phyloP scores from a whole-genome alignment of 2,888 invertebrate genomes.

The Tenthredo amoena region DNA sequence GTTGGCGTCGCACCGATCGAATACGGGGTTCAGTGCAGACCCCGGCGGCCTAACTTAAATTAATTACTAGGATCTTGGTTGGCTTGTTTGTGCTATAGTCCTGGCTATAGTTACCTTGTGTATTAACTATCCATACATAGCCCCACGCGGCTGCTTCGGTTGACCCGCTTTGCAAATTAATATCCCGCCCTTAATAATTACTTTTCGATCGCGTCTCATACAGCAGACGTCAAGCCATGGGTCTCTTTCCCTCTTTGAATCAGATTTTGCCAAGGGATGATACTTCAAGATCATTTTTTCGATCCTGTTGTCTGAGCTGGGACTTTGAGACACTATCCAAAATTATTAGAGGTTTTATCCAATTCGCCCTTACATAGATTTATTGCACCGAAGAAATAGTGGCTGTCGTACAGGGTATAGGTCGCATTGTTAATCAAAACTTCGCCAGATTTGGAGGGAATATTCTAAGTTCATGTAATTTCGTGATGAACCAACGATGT shows the following conservation, averaged over 20 bases:
- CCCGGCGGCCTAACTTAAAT: slow-evolving; percentile 62
- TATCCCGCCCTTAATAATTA: slow-evolving; percentile 11
- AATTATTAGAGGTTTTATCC: too few relatives aligned
- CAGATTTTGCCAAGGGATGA: not conserved
- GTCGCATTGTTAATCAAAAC: too few relatives aligned
- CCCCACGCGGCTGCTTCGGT: not conserved
- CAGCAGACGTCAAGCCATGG: not conserved
- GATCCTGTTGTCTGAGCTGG: not conserved
- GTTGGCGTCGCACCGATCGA: slow-evolving; percentile 35
- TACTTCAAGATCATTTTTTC: not conserved
- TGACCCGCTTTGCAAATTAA: slow-evolving; percentile 34
- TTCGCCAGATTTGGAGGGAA: too few relatives aligned
- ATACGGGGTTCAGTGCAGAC: slow-evolving; percentile 19
- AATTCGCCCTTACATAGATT: too few relatives aligned
- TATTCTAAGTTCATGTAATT: too few relatives aligned
- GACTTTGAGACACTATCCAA: too few relatives aligned
- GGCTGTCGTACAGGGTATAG: not conserved
- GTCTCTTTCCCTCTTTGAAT: not conserved
- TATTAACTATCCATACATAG: slow-evolving; percentile 21
- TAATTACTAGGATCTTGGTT: slow-evolving; percentile 73
- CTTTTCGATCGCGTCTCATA: not conserved
- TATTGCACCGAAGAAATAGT: not conserved
- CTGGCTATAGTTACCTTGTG: slow-evolving; percentile 15
- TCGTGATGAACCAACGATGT: too few relatives aligned
- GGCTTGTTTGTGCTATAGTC: slow-evolving; percentile 57